Conservation (phyloP, 2,888 invertebrate species). For the Dryocosmus kuriphilus region DNA sequence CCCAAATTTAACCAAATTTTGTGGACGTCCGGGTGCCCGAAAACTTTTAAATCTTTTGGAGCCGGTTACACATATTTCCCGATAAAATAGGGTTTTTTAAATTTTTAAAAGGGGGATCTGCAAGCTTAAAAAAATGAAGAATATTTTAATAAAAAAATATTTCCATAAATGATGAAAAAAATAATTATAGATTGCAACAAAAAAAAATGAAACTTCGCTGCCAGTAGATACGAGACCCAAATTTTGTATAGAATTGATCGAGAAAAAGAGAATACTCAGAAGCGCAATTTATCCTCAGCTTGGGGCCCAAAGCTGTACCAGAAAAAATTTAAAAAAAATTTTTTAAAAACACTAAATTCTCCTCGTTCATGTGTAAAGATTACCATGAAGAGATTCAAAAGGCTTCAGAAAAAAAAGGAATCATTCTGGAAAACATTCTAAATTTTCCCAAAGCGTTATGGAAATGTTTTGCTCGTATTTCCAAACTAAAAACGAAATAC, state of each 20-base stretch:
- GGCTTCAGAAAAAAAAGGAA: too few relatives aligned
- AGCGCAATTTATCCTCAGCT: constrained; percentile 9
- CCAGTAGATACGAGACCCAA: neutral
- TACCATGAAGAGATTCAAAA: too few relatives aligned
- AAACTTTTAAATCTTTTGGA: neutral
- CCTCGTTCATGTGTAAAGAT: too few relatives aligned
- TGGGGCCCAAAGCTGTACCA: neutral
- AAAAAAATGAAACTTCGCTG: neutral
- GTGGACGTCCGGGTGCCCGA: neutral
- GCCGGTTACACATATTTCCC: neutral
- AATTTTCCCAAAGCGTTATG: too few relatives aligned
- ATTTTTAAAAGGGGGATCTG: neutral
- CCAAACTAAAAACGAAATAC: too few relatives aligned
- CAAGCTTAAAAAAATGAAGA: neutral
- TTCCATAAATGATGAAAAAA: neutral
- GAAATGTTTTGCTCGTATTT: too few relatives aligned
- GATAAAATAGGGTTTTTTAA: neutral
- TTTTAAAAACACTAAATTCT: too few relatives aligned
- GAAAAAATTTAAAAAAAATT: too few relatives aligned
- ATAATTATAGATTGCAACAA: neutral
- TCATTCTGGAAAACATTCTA: too few relatives aligned
- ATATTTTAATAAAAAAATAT: neutral
- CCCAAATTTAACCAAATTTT: neutral
- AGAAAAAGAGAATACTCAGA: neutral
- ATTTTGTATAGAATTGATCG: neutral